Conservation (phyloP, 2,113 vertebrate species). For the mouse (Mus musculus) region DNA sequence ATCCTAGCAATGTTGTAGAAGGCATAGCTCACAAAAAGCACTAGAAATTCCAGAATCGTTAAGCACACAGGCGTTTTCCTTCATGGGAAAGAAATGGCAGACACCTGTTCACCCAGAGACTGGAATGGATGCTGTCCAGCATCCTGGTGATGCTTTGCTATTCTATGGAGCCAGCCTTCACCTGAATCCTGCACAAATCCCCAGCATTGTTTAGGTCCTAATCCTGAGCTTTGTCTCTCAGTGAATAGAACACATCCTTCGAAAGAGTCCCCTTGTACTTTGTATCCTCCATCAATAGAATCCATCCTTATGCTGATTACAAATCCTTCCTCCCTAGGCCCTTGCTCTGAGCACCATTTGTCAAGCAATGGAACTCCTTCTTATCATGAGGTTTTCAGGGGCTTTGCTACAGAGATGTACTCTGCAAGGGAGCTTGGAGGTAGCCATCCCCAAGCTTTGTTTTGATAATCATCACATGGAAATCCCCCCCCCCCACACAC, state of each 20-base stretch:
- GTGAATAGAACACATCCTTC: background rate
- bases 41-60: background rate
- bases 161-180: background rate
- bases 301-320: background rate
- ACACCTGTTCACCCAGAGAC: too few relatives aligned
- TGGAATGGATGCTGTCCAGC: background rate
- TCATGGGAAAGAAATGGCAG: background rate
- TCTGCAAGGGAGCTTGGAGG: background rate
- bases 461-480: background rate
- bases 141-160: background rate
- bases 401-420: background rate
- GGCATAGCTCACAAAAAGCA: background rate
- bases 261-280: background rate
- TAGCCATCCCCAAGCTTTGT: background rate
- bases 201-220: background rate
- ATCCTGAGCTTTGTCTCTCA: background rate
- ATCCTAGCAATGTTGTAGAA: background rate
- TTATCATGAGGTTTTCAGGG: background rate
- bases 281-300: background rate
- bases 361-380: background rate
- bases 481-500: background rate
- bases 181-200: background rate
- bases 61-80: background rate
- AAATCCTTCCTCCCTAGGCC: background rate
- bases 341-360: background rate